Percentiles rank a stretch among this genome's conserved stretches.
Evolutionary conservation across 2,888 invertebrate species (phyloP).

Genomic region (Agrotis segetum): DNA sequence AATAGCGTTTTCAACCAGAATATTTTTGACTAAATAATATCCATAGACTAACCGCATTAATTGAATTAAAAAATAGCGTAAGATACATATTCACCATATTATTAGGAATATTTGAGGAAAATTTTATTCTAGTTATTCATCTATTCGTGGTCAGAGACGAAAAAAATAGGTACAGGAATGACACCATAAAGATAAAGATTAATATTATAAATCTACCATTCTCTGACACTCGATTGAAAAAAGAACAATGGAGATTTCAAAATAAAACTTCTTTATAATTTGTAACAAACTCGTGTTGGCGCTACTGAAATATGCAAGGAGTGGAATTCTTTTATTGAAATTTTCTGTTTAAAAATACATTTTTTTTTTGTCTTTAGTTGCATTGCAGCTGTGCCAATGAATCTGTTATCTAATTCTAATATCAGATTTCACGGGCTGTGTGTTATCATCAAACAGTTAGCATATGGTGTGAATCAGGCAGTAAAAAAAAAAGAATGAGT

Average conservation of each 20-base stretch:
- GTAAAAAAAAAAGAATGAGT: background rate
- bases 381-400: background rate
- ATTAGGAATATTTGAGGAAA: too few relatives aligned
- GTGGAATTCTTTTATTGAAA: background rate
- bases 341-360: slow-evolving; percentile 7
- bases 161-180: too few relatives aligned
- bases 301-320: slow-evolving; percentile 12
- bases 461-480: slow-evolving; percentile 4
- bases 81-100: too few relatives aligned
- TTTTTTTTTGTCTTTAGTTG: background rate
- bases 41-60: too few relatives aligned
- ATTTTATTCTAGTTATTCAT: too few relatives aligned
- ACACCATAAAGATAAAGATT: slow-evolving; percentile 24
- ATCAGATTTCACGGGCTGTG: background rate
- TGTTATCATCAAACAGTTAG: slow-evolving; percentile 2
- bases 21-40: too few relatives aligned
- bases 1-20: too few relatives aligned
- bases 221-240: slow-evolving; percentile 12
- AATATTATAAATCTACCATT: slow-evolving; percentile 27
- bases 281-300: slow-evolving; percentile 5
- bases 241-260: slow-evolving; percentile 26
- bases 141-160: background rate
- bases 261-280: slow-evolving; percentile 26
- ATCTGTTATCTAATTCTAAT: too few relatives aligned
- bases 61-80: too few relatives aligned